Conservation (phyloP, 2,888 invertebrate genomes). For the Chymomyza amoena region DNA sequence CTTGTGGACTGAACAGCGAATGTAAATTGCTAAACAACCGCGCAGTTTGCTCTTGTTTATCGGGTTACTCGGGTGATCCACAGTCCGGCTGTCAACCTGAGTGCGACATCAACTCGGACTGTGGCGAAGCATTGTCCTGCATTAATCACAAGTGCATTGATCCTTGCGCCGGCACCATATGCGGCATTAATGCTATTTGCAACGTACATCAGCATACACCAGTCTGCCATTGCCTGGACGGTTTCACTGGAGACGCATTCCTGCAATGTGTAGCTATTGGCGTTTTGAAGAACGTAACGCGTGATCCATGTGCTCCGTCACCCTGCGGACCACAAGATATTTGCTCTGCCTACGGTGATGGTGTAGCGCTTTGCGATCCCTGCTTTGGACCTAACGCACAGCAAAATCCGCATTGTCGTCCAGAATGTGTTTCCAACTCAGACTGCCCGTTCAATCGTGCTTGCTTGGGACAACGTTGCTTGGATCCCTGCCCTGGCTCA, state of each 20-base stretch:
- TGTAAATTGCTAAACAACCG: slow-evolving; percentile 85
- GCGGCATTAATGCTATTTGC: slow-evolving; percentile 90
- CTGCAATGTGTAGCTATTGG: slow-evolving; percentile 84
- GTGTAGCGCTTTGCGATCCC: slow-evolving; percentile 89
- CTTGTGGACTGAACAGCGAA: slow-evolving; percentile 89
- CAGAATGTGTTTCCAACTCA: slow-evolving; percentile 89
- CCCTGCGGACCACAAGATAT: slow-evolving; percentile 85
- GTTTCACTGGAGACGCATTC: slow-evolving; percentile 89
- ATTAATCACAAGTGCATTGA: slow-evolving; percentile 86
- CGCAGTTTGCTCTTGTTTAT: slow-evolving; percentile 88
- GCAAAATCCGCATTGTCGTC: slow-evolving; percentile 87
- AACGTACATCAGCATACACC: slow-evolving; percentile 89
- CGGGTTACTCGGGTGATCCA: slow-evolving; percentile 89
- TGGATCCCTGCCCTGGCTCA: slow-evolving; percentile 89
- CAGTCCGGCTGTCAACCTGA: slow-evolving; percentile 87
- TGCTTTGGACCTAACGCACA: slow-evolving; percentile 85
- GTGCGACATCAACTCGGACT: slow-evolving; percentile 91
- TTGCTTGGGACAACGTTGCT: slow-evolving; percentile 86
- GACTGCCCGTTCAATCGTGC: slow-evolving; percentile 89
- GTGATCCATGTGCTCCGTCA: slow-evolving; percentile 87
- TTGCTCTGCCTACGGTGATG: slow-evolving; percentile 86
- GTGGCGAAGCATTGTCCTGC: slow-evolving; percentile 86
- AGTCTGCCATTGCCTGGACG: slow-evolving; percentile 88
- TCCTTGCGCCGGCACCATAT: slow-evolving; percentile 86
- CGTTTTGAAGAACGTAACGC: slow-evolving; percentile 82